Base-by-base conservation (phyloP, 2,888 invertebrate genomes). In the Phorcus lineatus region DNA sequence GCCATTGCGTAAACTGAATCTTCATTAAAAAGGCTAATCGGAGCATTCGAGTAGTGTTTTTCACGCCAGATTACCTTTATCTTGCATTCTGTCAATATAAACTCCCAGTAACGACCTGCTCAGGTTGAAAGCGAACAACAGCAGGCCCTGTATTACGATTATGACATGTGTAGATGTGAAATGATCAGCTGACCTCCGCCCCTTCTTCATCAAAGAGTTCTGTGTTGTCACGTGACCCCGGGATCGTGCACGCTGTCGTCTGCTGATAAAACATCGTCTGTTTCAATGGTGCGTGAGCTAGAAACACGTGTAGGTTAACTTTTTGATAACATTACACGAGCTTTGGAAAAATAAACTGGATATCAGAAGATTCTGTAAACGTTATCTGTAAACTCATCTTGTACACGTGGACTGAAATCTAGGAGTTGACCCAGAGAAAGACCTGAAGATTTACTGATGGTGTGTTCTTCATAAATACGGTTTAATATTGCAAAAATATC, bases 261-360 rank as follows among this genome's bases (percentile, higher is more conserved):
- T 28, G 62, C 62, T 28, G 24, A 62, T 62, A 24, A 28, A 28
- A 62, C 28, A 17, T 28, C 62, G 62, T 62, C 62, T 62, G 62
- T 28, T 62, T 62, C 22, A 62, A 62, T 62, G 62, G 62, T 28
- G 62, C 62, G 28, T 62, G 62, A 62, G 62, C 28, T 16, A 13
- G 62, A 24, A 62, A 62, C 62, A 62, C 62, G 62, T 62, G 62
- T 62, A 62, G 62, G 62, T 62, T 28, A 62, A 47, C 47, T 47
- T 47, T 47, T 47, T 47, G 47, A 47, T 47, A 47, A 47, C 47
- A 47, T 47, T 47, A 47, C 47, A 47, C 47, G 47, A 47, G 47
- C 47, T 47, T 6, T 6, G 4, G 47, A 13, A 11, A 47, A 47
- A 47, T 47, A 47, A 47, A 47, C 47, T 47, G 47, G 47, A 6